These are phyloP conservation scores for Andricus grossulariae DNA, from an alignment of 1,140 invertebrate genomes.

Conservation along the genomic window DNA sequence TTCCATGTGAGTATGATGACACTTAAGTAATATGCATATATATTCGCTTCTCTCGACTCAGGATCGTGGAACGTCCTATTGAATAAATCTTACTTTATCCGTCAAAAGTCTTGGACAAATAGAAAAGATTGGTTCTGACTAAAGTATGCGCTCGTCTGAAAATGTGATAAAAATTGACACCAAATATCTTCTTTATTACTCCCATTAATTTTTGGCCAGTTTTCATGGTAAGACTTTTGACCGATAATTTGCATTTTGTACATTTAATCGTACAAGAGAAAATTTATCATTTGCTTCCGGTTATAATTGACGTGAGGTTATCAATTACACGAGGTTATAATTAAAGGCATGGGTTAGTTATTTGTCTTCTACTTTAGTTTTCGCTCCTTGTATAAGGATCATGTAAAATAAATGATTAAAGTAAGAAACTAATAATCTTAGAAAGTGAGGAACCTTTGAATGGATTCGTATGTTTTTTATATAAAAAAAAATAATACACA, in stretches of 20 bases:
- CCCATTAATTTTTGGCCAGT: neutral
- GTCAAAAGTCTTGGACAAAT: constrained; percentile 2
- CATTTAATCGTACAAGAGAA: neutral
- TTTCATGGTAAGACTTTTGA: neutral
- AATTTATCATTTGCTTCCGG: neutral
- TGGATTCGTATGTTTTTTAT: constrained; percentile 27
- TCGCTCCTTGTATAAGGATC: too few species aligned
- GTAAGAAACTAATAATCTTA: neutral
- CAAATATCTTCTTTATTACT: neutral
- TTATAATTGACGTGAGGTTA: too few species aligned
- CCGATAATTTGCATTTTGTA: neutral
- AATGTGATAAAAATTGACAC: neutral
- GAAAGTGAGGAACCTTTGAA: neutral
- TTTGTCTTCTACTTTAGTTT: too few species aligned
- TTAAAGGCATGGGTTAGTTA: too few species aligned
- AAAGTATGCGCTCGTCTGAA: neutral
- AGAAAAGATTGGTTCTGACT: neutral
- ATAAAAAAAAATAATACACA: constrained; percentile 34
- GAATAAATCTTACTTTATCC: neutral
- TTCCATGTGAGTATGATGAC: neutral
- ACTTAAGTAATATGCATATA: neutral
- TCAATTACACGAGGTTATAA: too few species aligned
- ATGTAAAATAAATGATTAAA: too few species aligned
- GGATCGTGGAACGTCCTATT: neutral
- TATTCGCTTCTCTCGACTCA: constrained; percentile 8